These are phyloP conservation scores for Eupithecia vulgata DNA, from an alignment of 2,888 invertebrate species.

Conservation along the genomic window DNA sequence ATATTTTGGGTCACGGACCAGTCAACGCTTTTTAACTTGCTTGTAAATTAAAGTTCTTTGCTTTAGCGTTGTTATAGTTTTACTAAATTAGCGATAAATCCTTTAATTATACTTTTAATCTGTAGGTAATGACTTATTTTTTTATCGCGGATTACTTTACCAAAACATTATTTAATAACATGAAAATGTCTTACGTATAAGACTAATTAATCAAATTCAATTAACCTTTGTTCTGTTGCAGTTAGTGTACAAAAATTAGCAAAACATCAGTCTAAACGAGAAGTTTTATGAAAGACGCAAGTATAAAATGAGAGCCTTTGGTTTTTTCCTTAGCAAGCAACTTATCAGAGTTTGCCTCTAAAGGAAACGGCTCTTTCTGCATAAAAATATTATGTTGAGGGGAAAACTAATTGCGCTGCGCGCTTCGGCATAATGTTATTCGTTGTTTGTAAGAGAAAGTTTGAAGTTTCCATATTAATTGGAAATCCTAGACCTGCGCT, in stretches of 20 bases:
- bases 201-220: neutral
- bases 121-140: neutral
- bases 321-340: conserved; percentile 45
- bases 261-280: neutral
- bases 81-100: neutral
- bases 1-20: neutral
- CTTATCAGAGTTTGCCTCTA: conserved; percentile 41
- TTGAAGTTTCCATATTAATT: conserved; percentile 41
- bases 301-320: conserved; percentile 42
- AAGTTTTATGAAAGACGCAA: conserved; percentile 29
- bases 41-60: neutral
- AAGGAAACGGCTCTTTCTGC: conserved; percentile 37
- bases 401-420: conserved; percentile 41
- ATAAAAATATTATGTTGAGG: conserved; percentile 39
- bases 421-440: conserved; percentile 32
- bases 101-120: neutral
- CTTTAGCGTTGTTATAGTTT: neutral
- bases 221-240: neutral
- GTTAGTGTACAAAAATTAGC: neutral
- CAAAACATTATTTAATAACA: neutral
- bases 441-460: conserved; percentile 29
- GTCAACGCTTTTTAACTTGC: neutral
- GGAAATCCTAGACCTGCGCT: conserved; percentile 22
- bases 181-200: neutral
- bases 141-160: neutral